These are phyloP conservation scores for Apodemus speciosus DNA, from an alignment of 2,113 vertebrate species.

Conservation along the genomic window DNA sequence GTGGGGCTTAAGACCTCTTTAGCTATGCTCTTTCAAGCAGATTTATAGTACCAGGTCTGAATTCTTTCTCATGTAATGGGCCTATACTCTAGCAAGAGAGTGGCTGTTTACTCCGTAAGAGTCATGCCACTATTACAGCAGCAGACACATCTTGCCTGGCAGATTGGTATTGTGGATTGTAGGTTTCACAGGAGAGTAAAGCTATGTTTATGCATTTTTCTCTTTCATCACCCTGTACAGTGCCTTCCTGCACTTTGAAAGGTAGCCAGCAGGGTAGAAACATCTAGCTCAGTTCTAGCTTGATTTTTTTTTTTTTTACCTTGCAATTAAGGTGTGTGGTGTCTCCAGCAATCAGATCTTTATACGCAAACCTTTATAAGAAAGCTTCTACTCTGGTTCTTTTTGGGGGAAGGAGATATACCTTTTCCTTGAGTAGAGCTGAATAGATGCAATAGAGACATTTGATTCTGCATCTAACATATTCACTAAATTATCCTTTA, in stretches of 20 bases:
- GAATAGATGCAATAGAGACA: background rate
- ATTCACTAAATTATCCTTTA: constrained; percentile 28
- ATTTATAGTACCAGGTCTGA: background rate
- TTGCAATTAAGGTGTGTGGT: background rate
- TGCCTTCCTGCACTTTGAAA: background rate
- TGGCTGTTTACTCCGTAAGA: background rate
- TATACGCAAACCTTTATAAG: background rate
- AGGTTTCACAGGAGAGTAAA: background rate
- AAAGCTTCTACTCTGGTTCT: background rate
- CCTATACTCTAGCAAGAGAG: background rate
- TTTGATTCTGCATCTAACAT: background rate
- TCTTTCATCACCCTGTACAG: background rate
- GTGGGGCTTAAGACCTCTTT: background rate
- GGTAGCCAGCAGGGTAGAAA: background rate
- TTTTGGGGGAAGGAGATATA: background rate
- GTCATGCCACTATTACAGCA: background rate
- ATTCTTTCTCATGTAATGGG: background rate
- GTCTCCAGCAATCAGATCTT: background rate
- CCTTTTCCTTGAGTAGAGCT: background rate
- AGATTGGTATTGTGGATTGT: background rate
- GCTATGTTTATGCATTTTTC: background rate
- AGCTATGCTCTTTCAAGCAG: background rate
- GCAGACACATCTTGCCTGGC: background rate
- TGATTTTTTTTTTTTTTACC: background rate
- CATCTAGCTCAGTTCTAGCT: background rate